These are phyloP conservation scores for Druceiella hillmani DNA, from an alignment of 2,888 invertebrate genomes.

Conservation along the genomic window DNA sequence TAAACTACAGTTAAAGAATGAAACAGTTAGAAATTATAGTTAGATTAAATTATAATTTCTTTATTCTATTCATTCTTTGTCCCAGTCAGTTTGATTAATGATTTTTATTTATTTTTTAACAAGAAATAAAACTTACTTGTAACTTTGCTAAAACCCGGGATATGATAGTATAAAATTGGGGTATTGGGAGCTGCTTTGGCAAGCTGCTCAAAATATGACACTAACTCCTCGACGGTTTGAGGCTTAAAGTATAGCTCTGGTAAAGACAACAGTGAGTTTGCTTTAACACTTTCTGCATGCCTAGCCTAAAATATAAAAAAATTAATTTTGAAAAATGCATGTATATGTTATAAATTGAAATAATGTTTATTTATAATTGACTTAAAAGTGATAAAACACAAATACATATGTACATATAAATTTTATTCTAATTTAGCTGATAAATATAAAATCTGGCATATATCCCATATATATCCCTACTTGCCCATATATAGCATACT, in stretches of 20 bases:
- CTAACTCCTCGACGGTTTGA: constrained; percentile 51
- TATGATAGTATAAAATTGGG: constrained; percentile 80
- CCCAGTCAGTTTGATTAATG: no score
- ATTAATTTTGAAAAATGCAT: background rate
- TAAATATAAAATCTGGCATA: no score
- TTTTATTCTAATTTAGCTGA: no score
- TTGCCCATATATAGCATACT: no score
- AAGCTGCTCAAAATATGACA: constrained; percentile 60
- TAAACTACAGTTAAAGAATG: background rate
- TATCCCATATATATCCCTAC: no score
- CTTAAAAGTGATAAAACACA: no score
- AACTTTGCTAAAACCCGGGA: constrained; percentile 66
- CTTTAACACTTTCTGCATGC: constrained; percentile 61
- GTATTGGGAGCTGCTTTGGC: constrained; percentile 65
- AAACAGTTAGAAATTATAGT: background rate
- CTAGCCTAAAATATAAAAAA: constrained; percentile 46
- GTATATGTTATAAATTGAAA: background rate
- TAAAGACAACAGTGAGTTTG: constrained; percentile 63
- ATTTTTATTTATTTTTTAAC: no score
- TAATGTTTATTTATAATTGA: no score
- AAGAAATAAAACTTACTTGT: constrained; percentile 54
- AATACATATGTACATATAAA: no score
- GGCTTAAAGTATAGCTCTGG: constrained; percentile 78
- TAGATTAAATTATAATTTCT: background rate
- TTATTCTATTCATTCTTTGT: no score